These are phyloP conservation scores for Nerophis ophidion DNA, from an alignment of 2,113 vertebrate genomes.

Conservation along the genomic window DNA sequence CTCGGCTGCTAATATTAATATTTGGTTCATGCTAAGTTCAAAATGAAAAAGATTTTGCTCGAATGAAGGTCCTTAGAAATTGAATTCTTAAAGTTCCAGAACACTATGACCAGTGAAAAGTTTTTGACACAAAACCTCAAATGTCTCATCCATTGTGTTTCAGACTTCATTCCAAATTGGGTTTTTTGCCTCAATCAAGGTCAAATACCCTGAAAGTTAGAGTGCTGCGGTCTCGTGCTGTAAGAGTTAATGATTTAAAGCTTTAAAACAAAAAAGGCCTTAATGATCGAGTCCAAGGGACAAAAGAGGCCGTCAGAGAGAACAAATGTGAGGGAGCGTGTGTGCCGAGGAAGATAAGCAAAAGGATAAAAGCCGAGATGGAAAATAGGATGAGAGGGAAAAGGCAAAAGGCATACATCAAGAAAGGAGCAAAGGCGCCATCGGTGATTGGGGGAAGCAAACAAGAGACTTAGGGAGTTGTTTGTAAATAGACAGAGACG, in stretches of 20 bases:
- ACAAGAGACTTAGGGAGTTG: neutral
- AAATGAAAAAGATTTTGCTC: neutral
- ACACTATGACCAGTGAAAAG: too few species aligned
- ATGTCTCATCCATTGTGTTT: too few species aligned
- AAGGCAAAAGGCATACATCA: constrained; percentile 35
- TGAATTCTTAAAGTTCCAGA: neutral
- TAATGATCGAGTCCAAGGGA: constrained; percentile 47
- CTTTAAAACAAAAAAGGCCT: constrained; percentile 31
- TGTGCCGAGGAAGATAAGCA: constrained; percentile 36
- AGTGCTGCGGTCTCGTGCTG: constrained; percentile 30
- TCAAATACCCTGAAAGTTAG: neutral
- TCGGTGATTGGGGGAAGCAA: neutral
- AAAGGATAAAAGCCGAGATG: constrained; percentile 34
- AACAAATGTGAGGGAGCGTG: constrained; percentile 29
- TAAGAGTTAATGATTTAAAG: constrained; percentile 57
- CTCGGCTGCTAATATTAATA: too few species aligned
- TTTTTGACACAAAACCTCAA: too few species aligned
- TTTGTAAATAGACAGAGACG: neutral
- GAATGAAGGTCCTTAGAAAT: neutral
- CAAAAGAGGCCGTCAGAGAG: constrained; percentile 46
- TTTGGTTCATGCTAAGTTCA: neutral
- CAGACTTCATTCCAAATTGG: too few species aligned
- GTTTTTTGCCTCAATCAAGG: too few species aligned
- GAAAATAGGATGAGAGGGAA: constrained; percentile 24
- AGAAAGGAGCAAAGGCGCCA: constrained; percentile 1